Percentiles rank a stretch among this genome's conserved stretches.
Evolutionary conservation across 1,140 invertebrate species (phyloP).

Genomic region (Lepidostoma basale): DNA sequence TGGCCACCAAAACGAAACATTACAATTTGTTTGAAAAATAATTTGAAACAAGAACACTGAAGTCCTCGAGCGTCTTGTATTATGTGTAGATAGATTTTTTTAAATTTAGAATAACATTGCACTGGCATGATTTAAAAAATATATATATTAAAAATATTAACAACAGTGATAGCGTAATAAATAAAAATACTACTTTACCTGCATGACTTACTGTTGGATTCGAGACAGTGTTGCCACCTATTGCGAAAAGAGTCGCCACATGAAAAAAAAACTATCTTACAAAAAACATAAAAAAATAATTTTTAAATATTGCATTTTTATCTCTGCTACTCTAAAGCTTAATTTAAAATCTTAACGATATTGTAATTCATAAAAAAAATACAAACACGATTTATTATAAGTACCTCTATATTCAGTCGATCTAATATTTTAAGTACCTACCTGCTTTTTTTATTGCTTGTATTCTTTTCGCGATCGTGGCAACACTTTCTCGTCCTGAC

Average conservation of each 20-base stretch:
- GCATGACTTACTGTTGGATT: neutral
- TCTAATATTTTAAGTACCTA: neutral
- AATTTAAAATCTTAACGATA: too few species aligned
- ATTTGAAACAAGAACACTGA: neutral
- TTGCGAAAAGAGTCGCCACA: neutral
- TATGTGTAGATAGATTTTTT: slow-evolving; percentile 11
- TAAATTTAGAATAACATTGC: slow-evolving; percentile 4
- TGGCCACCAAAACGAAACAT: too few species aligned
- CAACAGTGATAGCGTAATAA: slow-evolving; percentile 1
- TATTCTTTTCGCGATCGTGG: neutral
- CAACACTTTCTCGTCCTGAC: neutral
- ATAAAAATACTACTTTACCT: neutral
- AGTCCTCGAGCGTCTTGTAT: neutral
- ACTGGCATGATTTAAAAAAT: neutral
- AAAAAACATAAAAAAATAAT: neutral
- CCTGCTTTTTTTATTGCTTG: slow-evolving; percentile 1
- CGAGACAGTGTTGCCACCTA: neutral
- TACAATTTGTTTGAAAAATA: neutral
- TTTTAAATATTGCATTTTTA: neutral
- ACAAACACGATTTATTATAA: too few species aligned
- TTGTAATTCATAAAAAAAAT: too few species aligned
- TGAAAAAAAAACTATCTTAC: neutral
- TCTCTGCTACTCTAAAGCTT: neutral
- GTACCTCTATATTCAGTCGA: neutral
- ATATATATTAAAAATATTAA: slow-evolving; percentile 5